phyloP scores from a whole-genome alignment of 1,140 invertebrate genomes.

The Chionoecetes opilio region DNA sequence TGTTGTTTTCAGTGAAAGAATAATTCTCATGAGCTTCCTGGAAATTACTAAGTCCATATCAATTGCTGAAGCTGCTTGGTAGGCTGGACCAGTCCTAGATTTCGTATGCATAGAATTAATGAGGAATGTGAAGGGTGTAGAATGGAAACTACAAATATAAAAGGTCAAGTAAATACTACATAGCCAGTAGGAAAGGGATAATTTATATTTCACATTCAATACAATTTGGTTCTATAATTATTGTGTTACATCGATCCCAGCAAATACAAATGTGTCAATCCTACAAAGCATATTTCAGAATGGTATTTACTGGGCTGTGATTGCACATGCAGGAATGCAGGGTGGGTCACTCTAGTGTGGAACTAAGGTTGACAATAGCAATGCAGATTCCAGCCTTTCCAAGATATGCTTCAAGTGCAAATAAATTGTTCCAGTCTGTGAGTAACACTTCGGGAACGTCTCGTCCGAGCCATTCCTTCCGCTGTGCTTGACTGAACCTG shows the following conservation, averaged over 20 bases:
- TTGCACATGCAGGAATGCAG: slow-evolving; percentile 16
- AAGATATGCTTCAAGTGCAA: not conserved
- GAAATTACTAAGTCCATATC: too few relatives aligned
- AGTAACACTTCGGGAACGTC: not conserved
- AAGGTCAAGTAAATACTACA: not conserved
- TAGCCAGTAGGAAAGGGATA: slow-evolving; percentile 27
- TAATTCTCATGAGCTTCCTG: too few relatives aligned
- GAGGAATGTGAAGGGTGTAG: too few relatives aligned
- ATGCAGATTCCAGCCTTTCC: slow-evolving; percentile 1
- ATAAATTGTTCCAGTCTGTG: not conserved
- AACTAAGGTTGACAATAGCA: slow-evolving; percentile 15
- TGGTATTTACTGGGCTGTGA: not conserved
- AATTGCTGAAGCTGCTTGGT: too few relatives aligned
- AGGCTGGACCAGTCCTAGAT: too few relatives aligned
- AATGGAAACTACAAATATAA: too few relatives aligned
- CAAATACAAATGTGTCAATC: not conserved
- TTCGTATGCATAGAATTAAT: too few relatives aligned
- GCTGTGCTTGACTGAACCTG: not conserved
- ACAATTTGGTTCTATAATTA: not conserved
- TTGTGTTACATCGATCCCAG: not conserved
- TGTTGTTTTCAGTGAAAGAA: too few relatives aligned
- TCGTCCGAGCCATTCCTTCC: not conserved
- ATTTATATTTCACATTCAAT: slow-evolving; percentile 32
- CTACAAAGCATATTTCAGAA: slow-evolving; percentile 30
- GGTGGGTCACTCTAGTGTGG: not conserved